phyloP scores from a whole-genome alignment of 2,888 invertebrate genomes.

The Oscheius onirici region DNA sequence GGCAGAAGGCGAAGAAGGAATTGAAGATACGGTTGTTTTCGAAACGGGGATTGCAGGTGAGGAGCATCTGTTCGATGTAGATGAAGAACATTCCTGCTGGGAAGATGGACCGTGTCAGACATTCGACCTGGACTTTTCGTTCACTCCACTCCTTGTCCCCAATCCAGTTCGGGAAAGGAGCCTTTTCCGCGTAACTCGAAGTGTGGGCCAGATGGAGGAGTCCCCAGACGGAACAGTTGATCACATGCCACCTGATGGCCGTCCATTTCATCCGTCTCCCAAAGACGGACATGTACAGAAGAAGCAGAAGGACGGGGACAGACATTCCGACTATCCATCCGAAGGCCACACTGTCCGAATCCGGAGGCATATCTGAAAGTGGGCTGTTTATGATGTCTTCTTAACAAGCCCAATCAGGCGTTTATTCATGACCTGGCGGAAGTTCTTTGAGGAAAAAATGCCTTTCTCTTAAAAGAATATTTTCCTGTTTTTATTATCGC shows the following conservation, averaged over 20 bases:
- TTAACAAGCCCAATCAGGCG: too few species aligned
- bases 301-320: constrained; percentile 44
- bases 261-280: constrained; percentile 46
- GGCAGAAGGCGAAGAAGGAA: constrained; percentile 43
- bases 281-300: constrained; percentile 49
- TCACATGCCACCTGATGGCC: constrained; percentile 50
- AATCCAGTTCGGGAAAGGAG: constrained; percentile 52
- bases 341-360: constrained; percentile 21
- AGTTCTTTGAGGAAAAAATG: too few species aligned
- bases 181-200: constrained; percentile 48
- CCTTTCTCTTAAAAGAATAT: too few species aligned
- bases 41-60: constrained; percentile 42
- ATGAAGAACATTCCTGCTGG: constrained; percentile 57
- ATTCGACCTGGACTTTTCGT: constrained; percentile 46
- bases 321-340: constrained; percentile 44
- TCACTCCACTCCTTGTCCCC: constrained; percentile 41
- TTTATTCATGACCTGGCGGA: too few species aligned
- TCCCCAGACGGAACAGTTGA: constrained; percentile 54
- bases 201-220: constrained; percentile 48
- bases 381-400: background rate
- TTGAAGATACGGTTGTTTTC: constrained; percentile 50
- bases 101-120: constrained; percentile 51
- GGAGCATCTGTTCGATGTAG: constrained; percentile 45
- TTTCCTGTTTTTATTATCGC: too few species aligned
- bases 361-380: constrained; percentile 34